phyloP scores from a whole-genome alignment of 2,888 invertebrate species.

The Dryococelus australis region DNA sequence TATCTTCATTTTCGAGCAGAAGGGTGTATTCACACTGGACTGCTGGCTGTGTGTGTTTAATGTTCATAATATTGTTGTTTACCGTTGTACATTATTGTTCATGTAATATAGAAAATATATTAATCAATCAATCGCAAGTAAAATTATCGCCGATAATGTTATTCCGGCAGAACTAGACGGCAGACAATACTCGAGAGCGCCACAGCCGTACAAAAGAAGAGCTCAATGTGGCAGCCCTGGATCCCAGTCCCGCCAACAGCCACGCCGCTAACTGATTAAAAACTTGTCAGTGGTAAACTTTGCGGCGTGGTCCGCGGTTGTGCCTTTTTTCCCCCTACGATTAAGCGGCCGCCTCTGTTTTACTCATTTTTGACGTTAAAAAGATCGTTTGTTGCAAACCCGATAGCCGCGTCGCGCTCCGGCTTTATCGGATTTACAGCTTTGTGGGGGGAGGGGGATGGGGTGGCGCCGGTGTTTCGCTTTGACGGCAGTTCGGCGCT shows the following conservation, averaged over 20 bases:
- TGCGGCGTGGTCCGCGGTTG: background rate
- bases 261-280: background rate
- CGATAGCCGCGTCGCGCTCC: background rate
- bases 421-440: background rate
- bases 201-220: too few species aligned
- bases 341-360: background rate
- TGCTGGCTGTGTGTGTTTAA: too few species aligned
- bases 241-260: background rate
- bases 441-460: too few species aligned
- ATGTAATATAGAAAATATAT: too few species aligned
- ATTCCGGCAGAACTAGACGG: too few species aligned
- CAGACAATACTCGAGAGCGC: too few species aligned
- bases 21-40: too few species aligned
- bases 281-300: background rate
- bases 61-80: too few species aligned
- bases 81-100: too few species aligned
- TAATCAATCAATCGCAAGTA: too few species aligned
- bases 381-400: background rate
- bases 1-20: too few species aligned
- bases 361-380: constrained; percentile 9
- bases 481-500: constrained; percentile 13
- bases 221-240: background rate
- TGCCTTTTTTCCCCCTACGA: background rate
- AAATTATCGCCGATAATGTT: too few species aligned
- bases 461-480: background rate